A percentile compares a stretch with the other conserved stretches of the same genome.
Evolutionary conservation across 2,113 vertebrate species (phyloP).

Genomic region (Leptocoma aspasia): DNA sequence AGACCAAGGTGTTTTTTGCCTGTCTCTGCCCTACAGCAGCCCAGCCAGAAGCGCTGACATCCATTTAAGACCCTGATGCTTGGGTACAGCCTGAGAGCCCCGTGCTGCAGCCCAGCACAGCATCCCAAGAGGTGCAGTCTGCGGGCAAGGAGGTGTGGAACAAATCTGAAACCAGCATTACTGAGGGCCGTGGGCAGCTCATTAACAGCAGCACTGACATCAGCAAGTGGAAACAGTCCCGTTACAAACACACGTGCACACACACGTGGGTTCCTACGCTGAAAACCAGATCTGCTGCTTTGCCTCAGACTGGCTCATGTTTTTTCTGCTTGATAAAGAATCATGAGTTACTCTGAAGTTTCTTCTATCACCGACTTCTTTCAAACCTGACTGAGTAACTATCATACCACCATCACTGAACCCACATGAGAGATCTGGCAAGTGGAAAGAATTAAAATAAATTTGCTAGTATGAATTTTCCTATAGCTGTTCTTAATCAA

Average conservation of each 20-base stretch:
- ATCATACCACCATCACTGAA: background rate
- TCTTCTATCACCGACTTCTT: background rate
- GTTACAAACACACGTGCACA: background rate
- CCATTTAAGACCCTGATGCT: background rate
- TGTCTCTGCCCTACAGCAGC: background rate
- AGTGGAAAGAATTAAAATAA: conserved; percentile 29
- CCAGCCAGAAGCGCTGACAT: background rate
- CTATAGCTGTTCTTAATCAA: background rate
- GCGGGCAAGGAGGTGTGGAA: background rate
- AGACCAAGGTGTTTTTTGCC: background rate
- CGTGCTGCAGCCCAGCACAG: background rate
- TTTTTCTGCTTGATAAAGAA: conserved; percentile 16
- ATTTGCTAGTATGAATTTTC: background rate
- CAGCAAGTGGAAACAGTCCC: conserved; percentile 25
- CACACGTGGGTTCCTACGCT: background rate
- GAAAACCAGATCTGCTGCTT: background rate
- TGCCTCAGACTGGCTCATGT: background rate
- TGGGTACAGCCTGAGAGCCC: background rate
- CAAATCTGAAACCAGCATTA: background rate
- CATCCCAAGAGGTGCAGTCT: background rate
- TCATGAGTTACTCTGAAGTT: background rate
- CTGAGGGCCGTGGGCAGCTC: background rate
- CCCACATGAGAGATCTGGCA: background rate
- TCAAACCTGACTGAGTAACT: background rate
- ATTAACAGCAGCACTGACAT: background rate